Conservation (phyloP, 2,888 invertebrate species). For the Noctua janthe region DNA sequence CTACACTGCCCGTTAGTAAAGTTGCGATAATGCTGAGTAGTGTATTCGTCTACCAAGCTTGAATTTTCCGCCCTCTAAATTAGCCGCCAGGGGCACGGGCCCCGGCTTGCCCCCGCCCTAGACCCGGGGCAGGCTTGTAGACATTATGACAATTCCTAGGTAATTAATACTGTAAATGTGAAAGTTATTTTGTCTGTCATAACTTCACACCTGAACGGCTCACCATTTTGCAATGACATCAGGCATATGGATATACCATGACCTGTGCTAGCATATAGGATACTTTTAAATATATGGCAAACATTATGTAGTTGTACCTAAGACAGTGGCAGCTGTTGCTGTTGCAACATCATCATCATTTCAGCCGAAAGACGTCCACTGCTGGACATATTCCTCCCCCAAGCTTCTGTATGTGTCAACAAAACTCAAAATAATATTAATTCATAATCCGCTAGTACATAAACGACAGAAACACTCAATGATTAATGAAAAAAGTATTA, state of each 20-base stretch:
- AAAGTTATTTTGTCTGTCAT: not conserved
- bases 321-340: not conserved
- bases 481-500: not conserved
- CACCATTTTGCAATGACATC: not conserved
- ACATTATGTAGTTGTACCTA: not conserved
- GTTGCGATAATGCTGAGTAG: too few species aligned
- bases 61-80: too few species aligned
- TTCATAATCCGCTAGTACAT: not conserved
- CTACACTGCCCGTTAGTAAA: too few species aligned
- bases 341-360: too few species aligned
- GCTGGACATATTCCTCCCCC: too few species aligned
- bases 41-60: too few species aligned
- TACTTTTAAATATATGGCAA: not conserved
- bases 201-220: not conserved
- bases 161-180: not conserved
- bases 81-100: too few species aligned
- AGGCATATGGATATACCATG: too few species aligned
- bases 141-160: not conserved
- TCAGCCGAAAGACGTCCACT: too few species aligned
- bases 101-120: too few species aligned
- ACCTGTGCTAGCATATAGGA: not conserved
- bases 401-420: too few species aligned
- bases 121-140: not conserved
- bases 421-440: not conserved
- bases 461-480: not conserved